These are phyloP conservation scores for Lethrus apterus DNA, from an alignment of 1,140 invertebrate species.

Conservation along the genomic window DNA sequence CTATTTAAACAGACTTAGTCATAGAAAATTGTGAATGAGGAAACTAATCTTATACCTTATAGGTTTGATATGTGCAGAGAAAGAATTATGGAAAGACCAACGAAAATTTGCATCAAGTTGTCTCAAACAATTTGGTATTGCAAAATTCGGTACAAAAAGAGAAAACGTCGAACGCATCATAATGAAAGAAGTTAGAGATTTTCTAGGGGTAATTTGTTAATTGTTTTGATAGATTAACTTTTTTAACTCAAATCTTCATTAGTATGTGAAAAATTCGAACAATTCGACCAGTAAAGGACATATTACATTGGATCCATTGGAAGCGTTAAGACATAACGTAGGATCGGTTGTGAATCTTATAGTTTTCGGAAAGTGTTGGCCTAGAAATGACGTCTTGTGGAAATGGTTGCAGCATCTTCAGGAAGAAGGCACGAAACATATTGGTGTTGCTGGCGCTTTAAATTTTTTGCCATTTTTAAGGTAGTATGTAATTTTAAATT, in stretches of 20 bases:
- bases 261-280: constrained; percentile 2
- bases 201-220: constrained; percentile 48
- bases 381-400: constrained; percentile 63
- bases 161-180: constrained; percentile 62
- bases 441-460: constrained; percentile 69
- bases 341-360: constrained; percentile 69
- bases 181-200: constrained; percentile 50
- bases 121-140: constrained; percentile 70
- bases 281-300: background rate
- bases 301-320: constrained; percentile 42
- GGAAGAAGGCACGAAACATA: constrained; percentile 69
- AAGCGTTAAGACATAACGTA: constrained; percentile 57
- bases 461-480: constrained; percentile 78
- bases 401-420: constrained; percentile 63
- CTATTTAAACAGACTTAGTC: too few species aligned
- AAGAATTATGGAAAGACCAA: constrained; percentile 74
- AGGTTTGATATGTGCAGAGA: constrained; percentile 79
- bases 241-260: background rate
- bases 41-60: constrained; percentile 26
- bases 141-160: constrained; percentile 51
- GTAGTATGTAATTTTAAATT: constrained; percentile 40
- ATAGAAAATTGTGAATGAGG: too few species aligned
- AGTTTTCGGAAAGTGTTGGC: constrained; percentile 65
- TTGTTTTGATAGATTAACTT: background rate
- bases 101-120: constrained; percentile 63